A percentile compares a stretch with the other conserved stretches of the same genome.
These are phyloP conservation scores for Cochlearius cochlearius DNA, from an alignment of 2,113 vertebrate genomes.

Conservation along the genomic window DNA sequence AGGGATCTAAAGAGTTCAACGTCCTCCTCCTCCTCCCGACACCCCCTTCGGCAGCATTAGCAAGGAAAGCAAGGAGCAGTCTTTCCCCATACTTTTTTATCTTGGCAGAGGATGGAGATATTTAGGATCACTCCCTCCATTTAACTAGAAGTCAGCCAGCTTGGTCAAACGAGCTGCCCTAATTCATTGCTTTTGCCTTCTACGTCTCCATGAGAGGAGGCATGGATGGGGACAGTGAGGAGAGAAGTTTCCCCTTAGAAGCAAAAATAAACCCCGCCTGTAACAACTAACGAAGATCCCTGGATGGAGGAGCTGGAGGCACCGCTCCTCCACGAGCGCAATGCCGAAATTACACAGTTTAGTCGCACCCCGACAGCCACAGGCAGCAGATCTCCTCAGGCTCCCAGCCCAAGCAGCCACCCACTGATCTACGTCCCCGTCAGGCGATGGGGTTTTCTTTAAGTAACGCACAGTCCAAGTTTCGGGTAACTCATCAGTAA, in stretches of 20 bases:
- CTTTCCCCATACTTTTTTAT: not conserved
- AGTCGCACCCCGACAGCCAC: not conserved
- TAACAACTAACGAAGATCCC: not conserved
- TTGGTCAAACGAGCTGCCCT: not conserved
- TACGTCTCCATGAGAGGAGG: not conserved
- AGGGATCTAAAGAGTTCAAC: not conserved
- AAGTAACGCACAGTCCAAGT: not conserved
- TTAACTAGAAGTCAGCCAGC: not conserved
- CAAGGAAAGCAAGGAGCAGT: not conserved
- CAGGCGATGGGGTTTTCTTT: not conserved
- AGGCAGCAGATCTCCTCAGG: not conserved
- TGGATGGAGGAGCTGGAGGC: not conserved
- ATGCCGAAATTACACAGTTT: not conserved
- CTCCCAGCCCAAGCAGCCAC: not conserved
- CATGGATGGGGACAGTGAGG: not conserved
- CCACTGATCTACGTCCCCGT: rapidly evolving
- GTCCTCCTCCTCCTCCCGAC: not conserved
- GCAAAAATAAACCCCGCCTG: not conserved
- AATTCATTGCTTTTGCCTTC: not conserved
- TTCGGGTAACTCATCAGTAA: not conserved
- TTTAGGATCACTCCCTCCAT: not conserved
- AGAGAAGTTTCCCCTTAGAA: not conserved
- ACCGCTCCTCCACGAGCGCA: rapidly evolving
- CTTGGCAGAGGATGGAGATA: not conserved
- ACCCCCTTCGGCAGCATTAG: not conserved